Base-by-base conservation (phyloP, 2,797 vertebrate genomes). In the Hoplostethus atlanticus region DNA sequence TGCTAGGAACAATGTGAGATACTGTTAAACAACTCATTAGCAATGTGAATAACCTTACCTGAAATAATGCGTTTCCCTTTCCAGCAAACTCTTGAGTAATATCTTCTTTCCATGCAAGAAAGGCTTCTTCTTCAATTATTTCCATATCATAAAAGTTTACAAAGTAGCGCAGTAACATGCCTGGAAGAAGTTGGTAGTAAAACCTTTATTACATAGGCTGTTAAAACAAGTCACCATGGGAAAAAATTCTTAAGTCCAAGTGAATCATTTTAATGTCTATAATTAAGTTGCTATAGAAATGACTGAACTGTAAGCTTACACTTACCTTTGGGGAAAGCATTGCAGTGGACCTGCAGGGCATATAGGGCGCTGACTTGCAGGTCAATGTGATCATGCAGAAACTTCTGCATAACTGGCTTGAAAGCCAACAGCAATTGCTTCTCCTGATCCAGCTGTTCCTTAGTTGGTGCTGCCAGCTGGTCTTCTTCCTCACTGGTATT, bases 1-100 rank as follows among this genome's bases (percentile, higher is more conserved):
- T 16, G 44, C 44, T 46, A 15, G 13, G 13, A 15, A 13, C 44
- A 13, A 44, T 15, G 44, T 46, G 44, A 46, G 44, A 15, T 15
- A 15, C 4, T 46, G 13, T 46, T 1, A 46, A 46, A 13, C 4
- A 46, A 46, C 44, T 46, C 44, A 46, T 46, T 15, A 42, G 10
- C 3, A 48, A 21, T n/a, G 9, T 25, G 2, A 64, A 36, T 7
- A 40, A 71, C 48, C n/a, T 84, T 94, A 97, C 98, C 97, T 99
- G 98, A 95, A 99, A 99, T 93, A 99, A 96, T 89, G 98, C 98
- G 95, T 99, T 99, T 89, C 98, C 98, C 89, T 99, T 99, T 84
- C 98, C 98, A 83, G 98, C 98, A 95, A 97, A 99, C 87, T 99
- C 98, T 91, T 99, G 97, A 83, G 96, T 96, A 92, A 99, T 95